Base-by-base conservation (phyloP, 1,140 invertebrate genomes). In the Drosophila insularis region DNA sequence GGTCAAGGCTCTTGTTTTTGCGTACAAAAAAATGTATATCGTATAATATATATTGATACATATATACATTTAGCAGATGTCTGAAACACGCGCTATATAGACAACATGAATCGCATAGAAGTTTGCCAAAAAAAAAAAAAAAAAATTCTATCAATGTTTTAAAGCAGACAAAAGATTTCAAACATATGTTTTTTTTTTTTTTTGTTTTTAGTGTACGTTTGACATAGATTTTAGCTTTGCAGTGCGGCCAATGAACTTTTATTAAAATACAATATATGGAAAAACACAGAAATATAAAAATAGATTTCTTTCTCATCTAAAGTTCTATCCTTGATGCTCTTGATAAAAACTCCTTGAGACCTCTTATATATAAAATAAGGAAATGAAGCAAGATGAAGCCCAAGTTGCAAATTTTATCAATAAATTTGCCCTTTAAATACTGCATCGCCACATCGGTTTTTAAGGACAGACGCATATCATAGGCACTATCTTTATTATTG, bases 191-290 rank as follows among this genome's bases (percentile, higher is more conserved):
- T 68, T 74, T 65, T 85, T 43, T 68, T 27, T 5, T 23, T 5
- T 27, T 27, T 27, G 0, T 6, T 27, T 27, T 68, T 74, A 56
- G 80, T n/a, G n/a, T 37, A 5, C 5, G 11, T 58, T 58, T 58
- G 78, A 81, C 81, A 85, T 75, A 68, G 71, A 69, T 86, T 78
- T 78, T 70, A 35, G 39, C 40, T 75, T 59, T 76, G 37, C 56
- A 56, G 84, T 27, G 27, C 71, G 82, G 87, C 75, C 84, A 89
- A 77, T 87, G 82, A 87, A 87, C 82, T 87, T 82, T 76, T 66
- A 63, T 72, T 67, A 43, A 39, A 11, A 37, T 60, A 54, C 10
- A 50, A 31, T 58, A 13, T 53, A 8, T 21, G 7, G 46, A 53
- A 35, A 35, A 8, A 35, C 35, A 37, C 8, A 13, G 4, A 11